Evolutionary conservation across 2,113 vertebrate genomes (phyloP).

Genomic region (Antennarius striatus): DNA sequence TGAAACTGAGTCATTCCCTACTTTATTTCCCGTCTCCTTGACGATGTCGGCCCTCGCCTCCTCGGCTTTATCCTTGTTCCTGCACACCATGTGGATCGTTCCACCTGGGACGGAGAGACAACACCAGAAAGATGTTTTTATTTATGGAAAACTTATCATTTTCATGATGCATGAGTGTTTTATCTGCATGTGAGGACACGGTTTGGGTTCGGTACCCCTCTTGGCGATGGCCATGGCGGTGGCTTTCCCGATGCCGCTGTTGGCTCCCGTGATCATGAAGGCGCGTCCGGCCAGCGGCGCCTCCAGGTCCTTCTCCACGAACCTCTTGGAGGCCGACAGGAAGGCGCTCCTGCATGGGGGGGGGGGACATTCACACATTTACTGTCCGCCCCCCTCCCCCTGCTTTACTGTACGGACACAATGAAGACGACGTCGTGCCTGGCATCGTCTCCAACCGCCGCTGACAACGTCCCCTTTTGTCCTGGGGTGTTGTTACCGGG

Average conservation of each 20-base stretch:
- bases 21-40: conserved; percentile 82
- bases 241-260: conserved; percentile 82
- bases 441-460: conserved; percentile 52
- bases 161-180: neutral
- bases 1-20: conserved; percentile 38
- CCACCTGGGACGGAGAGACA: conserved; percentile 65
- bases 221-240: conserved; percentile 79
- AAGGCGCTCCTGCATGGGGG: conserved; percentile 70
- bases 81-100: conserved; percentile 83
- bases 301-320: conserved; percentile 82
- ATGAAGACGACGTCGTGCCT: conserved; percentile 58
- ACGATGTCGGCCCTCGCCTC: conserved; percentile 80
- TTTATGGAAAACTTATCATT: neutral
- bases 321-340: conserved; percentile 76
- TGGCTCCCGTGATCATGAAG: conserved; percentile 84
- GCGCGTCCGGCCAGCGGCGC: conserved; percentile 77
- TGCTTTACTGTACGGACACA: conserved; percentile 62
- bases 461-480: conserved; percentile 76
- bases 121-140: no score
- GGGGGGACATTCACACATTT: conserved; percentile 7
- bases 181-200: neutral
- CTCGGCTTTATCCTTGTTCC: conserved; percentile 84
- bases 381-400: conserved; percentile 44
- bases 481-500: conserved; percentile 55
- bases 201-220: conserved; percentile 65